These are phyloP conservation scores for Falco rusticolus DNA, from an alignment of 2,797 vertebrate species.

Conservation along the genomic window DNA sequence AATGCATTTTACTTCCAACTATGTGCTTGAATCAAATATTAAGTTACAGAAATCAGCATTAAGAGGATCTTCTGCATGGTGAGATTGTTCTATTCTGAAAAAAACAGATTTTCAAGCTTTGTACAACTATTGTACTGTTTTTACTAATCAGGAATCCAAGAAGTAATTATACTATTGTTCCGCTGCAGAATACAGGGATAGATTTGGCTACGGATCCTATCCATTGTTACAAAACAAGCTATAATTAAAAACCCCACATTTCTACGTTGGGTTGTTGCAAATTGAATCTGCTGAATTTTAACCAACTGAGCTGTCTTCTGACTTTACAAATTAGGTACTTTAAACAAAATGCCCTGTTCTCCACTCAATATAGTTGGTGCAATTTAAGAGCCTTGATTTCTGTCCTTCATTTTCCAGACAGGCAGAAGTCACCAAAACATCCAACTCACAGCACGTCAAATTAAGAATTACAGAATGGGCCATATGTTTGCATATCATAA, in stretches of 20 bases:
- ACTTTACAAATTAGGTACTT: slow-evolving; percentile 9
- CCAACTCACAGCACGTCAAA: not conserved
- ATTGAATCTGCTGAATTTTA: slow-evolving; percentile 32
- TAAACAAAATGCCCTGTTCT: not conserved
- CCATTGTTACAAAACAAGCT: slow-evolving; percentile 41
- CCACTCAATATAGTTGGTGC: not conserved
- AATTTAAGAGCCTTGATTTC: not conserved
- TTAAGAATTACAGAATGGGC: not conserved
- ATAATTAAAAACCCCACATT: slow-evolving; percentile 17
- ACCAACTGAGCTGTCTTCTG: not conserved
- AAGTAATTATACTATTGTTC: slow-evolving; percentile 56
- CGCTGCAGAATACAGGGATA: not conserved
- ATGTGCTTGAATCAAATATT: not conserved
- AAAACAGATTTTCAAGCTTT: slow-evolving; percentile 3
- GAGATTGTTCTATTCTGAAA: slow-evolving; percentile 6
- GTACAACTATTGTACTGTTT: slow-evolving; percentile 22
- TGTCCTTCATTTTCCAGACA: not conserved
- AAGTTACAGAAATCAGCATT: slow-evolving; percentile 30
- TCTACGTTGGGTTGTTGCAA: not conserved
- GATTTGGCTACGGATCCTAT: slow-evolving; percentile 38
- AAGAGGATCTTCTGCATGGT: not conserved
- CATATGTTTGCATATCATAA: not conserved
- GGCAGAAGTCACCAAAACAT: not conserved
- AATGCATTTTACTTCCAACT: not conserved
- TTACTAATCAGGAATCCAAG: slow-evolving; percentile 44